Base-by-base conservation (phyloP, 2,113 vertebrate genomes). In the Leptocoma aspasia region DNA sequence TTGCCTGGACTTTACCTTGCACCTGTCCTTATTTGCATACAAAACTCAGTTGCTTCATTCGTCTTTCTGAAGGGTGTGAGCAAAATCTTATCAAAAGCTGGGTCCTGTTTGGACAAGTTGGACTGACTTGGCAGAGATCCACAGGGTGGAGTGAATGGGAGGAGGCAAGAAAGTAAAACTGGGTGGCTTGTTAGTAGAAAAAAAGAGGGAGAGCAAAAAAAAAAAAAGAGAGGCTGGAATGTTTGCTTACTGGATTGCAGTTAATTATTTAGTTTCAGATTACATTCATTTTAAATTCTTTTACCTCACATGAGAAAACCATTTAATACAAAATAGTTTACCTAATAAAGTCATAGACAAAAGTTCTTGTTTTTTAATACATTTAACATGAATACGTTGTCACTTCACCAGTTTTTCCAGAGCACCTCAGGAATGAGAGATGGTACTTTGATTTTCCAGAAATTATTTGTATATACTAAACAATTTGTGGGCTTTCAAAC, bases 101-200 rank as follows among this genome's bases (percentile, higher is more conserved):
- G 98, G 98, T 98, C 98, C 97, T 98, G 98, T 98, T 98, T 98
- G 97, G 98, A 97, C 98, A 98, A 98, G 98, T 98, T 93, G 94
- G 93, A 95, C 97, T 97, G 97, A 97, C 95, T 97, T 98, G 98
- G 98, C 98, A 86, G 72, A 89, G 68, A 53, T 95, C 98, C 97
- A 96, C 54, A 97, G 98, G 98, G 98, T 98, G 98, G 98, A 97
- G 98, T 96, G 92, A 92, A 93, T 95, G 97, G 95, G 97, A 97
- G 98, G 96, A 97, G 97, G 97, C 97, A 96, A 97, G 95, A 98
- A 98, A 98, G 97, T 96, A 97, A 97, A 98, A 98, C 96, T 92
- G 95, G 96, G 96, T 95, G 96, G 97, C 92, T 98, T 97, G 97
- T 97, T 97, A 96, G 94, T 92, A 52, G 66, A 77, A 95, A 95